Evolutionary conservation across 2,797 vertebrate genomes (phyloP).

Genomic region (Nyctalus aviator): DNA sequence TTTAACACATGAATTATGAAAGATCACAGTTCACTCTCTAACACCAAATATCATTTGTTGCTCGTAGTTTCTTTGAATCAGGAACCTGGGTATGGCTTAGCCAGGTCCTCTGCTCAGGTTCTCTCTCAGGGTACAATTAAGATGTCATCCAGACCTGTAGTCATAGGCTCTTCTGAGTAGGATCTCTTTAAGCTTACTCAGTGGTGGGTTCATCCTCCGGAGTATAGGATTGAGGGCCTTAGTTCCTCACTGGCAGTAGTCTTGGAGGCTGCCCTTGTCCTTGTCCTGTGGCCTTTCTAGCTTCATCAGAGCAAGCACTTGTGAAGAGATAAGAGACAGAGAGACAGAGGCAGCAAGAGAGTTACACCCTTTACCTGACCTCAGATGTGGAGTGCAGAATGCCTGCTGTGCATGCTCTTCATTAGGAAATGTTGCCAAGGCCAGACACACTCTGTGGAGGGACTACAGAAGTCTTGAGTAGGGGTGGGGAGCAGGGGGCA

Average conservation of each 20-base stretch:
- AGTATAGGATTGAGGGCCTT: neutral
- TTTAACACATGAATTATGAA: neutral
- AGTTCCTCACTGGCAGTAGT: neutral
- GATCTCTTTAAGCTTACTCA: neutral
- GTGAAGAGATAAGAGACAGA: too few relatives aligned
- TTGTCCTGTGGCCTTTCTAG: neutral
- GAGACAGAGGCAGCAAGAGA: neutral
- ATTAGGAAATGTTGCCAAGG: neutral
- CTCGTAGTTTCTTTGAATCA: neutral
- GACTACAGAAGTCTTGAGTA: rapidly evolving
- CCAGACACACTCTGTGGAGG: neutral
- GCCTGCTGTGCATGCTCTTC: neutral
- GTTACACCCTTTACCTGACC: neutral
- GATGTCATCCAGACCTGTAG: neutral
- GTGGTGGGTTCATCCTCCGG: neutral
- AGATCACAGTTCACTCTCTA: neutral
- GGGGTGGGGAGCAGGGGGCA: too few relatives aligned
- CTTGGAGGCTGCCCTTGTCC: neutral
- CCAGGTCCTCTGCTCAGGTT: neutral
- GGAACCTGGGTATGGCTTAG: neutral
- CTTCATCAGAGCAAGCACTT: neutral
- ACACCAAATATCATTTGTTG: neutral
- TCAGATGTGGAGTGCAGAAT: neutral
- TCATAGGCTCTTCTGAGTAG: neutral
- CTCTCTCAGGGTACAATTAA: neutral